phyloP scores from a whole-genome alignment of 2,113 vertebrate genomes.

The Petaurus breviceps region DNA sequence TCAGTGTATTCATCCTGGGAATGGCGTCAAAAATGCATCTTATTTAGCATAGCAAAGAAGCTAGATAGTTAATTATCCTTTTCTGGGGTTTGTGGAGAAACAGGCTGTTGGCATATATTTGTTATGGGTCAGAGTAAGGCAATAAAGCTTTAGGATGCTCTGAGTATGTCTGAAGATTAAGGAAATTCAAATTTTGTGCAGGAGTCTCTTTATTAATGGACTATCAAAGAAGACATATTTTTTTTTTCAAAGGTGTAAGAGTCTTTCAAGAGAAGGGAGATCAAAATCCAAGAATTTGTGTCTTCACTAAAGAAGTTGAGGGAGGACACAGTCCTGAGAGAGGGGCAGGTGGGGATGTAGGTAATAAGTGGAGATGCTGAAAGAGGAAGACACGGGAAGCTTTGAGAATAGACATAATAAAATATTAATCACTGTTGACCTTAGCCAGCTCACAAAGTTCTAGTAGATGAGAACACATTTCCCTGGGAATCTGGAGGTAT shows the following conservation, averaged over 20 bases:
- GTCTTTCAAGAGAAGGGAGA: conserved; percentile 46
- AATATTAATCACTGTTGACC: neutral
- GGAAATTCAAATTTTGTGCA: conserved; percentile 57
- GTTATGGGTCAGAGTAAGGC: conserved; percentile 8
- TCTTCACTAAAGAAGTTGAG: conserved; percentile 24
- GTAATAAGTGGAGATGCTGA: neutral
- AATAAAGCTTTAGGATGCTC: conserved; percentile 44
- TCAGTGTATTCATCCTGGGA: conserved; percentile 8
- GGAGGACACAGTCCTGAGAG: neutral
- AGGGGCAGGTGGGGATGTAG: neutral
- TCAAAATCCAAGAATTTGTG: conserved; percentile 2
- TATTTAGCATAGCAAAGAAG: conserved; percentile 13
- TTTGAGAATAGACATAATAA: conserved; percentile 47
- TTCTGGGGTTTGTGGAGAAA: neutral
- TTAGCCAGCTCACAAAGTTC: neutral
- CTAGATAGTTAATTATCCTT: conserved; percentile 18
- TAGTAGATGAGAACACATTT: neutral
- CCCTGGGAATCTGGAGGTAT: conserved; percentile 4
- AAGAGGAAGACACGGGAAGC: neutral
- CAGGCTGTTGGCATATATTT: neutral
- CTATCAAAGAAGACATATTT: conserved; percentile 23
- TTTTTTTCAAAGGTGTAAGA: conserved; percentile 33
- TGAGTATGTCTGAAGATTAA: conserved; percentile 64
- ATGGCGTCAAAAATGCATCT: neutral
- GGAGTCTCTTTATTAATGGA: conserved; percentile 22